Base-by-base conservation (phyloP, 2,888 invertebrate species). In the Itoplectis maculator region DNA sequence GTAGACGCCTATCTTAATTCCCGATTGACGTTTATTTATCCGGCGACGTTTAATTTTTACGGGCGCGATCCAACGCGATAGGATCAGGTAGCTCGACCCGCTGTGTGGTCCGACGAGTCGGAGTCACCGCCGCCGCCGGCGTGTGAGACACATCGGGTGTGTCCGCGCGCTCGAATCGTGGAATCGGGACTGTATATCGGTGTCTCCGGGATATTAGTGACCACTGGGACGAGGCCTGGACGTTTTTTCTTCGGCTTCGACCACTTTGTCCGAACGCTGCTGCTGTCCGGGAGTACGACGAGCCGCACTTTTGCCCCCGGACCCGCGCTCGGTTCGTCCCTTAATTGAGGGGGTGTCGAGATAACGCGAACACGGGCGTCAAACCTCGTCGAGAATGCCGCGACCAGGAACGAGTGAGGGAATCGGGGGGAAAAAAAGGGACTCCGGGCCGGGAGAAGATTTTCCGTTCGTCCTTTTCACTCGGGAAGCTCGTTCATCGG, bases 1-100 rank as follows among this genome's bases (percentile, higher is more conserved):
- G 69, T n/a, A 75, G 85, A 81, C 87, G 86, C 90, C 90, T 90
- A 90, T 91, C 91, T 91, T 90, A 90, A 91, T 91, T 91, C 90
- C 87, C 90, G 88, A 90, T 90, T 90, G 92, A 90, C 92, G 90
- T 91, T 92, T 92, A 92, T 92, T 92, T 92, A 92, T 92, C 92
- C 91, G 90, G 88, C 89, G 91, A 89, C 90, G 89, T 91, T 92
- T 91, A 92, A 92, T 91, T 92, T 92, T 92, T 92, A 92, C 90
- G 90, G 90, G 87, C 90, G 87, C 91, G 92, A 92, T 92, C 88
- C 82, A 84, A n/a, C n/a, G 84, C 88, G 92, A 91, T 92, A 91
- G 90, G 86, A 63, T 82, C 89, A 92, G 92, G 91, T 91, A 92
- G 91, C 89, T 89, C n/a, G n/a, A n/a, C 87, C 87, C 78, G 88